Percentiles rank a stretch among this genome's conserved stretches.
Evolutionary conservation across 2,888 invertebrate genomes (phyloP).

Genomic region (Ischnus inquisitorius): DNA sequence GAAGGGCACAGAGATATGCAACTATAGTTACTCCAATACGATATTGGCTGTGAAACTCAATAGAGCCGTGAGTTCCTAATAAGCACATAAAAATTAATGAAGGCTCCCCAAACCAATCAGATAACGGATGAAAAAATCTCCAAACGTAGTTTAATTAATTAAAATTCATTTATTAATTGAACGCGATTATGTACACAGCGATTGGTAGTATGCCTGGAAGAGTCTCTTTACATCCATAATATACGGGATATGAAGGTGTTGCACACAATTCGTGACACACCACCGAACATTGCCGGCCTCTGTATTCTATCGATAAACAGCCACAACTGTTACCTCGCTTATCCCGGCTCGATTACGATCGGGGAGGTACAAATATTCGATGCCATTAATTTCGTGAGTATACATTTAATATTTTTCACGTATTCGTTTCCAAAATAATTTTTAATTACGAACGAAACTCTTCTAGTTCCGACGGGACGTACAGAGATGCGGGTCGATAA

Average conservation of each 20-base stretch:
- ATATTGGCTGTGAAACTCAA: constrained; percentile 98
- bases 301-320: constrained; percentile 96
- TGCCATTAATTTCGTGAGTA: constrained; percentile 93
- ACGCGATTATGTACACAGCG: constrained; percentile 88
- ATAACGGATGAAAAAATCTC: constrained; percentile 7
- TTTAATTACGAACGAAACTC: constrained; percentile 89
- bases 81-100: background rate
- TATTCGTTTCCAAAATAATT: background rate
- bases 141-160: too few relatives aligned
- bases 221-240: constrained; percentile 99
- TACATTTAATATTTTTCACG: constrained; percentile 80
- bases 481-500: constrained; percentile 97
- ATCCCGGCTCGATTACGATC: constrained; percentile 96
- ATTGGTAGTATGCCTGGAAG: constrained; percentile 98
- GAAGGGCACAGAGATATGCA: constrained; percentile 99
- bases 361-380: constrained; percentile 99
- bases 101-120: background rate
- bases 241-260: constrained; percentile 99
- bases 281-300: constrained; percentile 96
- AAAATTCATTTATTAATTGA: constrained; percentile 25
- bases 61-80: constrained; percentile 90
- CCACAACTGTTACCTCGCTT: constrained; percentile 97
- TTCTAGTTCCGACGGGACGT: constrained; percentile 99
- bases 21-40: constrained; percentile 97
- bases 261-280: constrained; percentile 99